Evolutionary conservation across 2,888 invertebrate species (phyloP).

Genomic region (Melanargia galathea): DNA sequence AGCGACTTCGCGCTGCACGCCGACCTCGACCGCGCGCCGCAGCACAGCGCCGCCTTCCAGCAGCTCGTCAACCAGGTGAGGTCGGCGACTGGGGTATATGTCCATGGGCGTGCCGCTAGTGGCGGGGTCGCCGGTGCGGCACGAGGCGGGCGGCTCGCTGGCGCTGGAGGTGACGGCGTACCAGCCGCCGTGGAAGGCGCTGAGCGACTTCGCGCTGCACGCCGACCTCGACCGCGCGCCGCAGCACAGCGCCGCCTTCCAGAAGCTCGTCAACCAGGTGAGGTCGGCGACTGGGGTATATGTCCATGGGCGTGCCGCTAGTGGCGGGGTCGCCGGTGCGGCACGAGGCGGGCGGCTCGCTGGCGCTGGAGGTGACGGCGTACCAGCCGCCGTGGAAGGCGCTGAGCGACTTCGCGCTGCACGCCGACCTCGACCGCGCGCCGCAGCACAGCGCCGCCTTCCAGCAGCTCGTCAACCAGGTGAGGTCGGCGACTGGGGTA

Average conservation of each 20-base stretch:
- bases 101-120: conserved; percentile 99
- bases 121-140: conserved; percentile 95
- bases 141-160: conserved; percentile 93
- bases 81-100: conserved; percentile 95
- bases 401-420: conserved; percentile 96
- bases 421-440: conserved; percentile 95
- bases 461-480: conserved; percentile 98
- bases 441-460: conserved; percentile 95
- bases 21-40: conserved; percentile 94
- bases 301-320: conserved; percentile 98
- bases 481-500: conserved; percentile 93
- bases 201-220: conserved; percentile 97
- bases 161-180: conserved; percentile 94
- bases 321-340: conserved; percentile 97
- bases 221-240: conserved; percentile 96
- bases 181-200: conserved; percentile 98
- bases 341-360: conserved; percentile 93
- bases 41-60: conserved; percentile 95
- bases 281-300: conserved; percentile 94
- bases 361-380: conserved; percentile 92
- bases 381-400: conserved; percentile 99
- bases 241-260: conserved; percentile 94
- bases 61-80: conserved; percentile 96
- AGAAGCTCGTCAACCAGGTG: conserved; percentile 97
- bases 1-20: conserved; percentile 97